Percentiles rank a stretch among this genome's conserved stretches.
Evolutionary conservation across 2,797 vertebrate genomes (phyloP).

Genomic region (Sandelia bainsii): DNA sequence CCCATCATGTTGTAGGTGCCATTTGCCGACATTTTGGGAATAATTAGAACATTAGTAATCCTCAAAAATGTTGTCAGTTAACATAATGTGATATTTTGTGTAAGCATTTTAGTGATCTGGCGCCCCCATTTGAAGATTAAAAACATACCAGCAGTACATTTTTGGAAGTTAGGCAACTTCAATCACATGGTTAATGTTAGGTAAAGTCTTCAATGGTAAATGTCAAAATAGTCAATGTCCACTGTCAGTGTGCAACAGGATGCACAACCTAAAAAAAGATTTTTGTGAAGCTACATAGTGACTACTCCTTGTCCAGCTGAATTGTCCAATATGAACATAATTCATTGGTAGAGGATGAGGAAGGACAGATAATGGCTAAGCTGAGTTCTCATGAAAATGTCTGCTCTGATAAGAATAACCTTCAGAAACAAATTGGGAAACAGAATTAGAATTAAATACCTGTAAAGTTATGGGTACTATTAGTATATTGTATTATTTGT

Average conservation of each 20-base stretch:
- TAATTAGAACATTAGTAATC: neutral
- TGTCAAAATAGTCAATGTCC: neutral
- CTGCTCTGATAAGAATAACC: neutral
- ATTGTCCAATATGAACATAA: conserved; percentile 24
- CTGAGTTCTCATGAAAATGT: conserved; percentile 39
- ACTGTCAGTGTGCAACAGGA: too few relatives aligned
- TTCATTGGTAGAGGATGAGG: conserved; percentile 2
- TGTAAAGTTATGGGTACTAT: too few relatives aligned
- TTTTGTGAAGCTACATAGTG: neutral
- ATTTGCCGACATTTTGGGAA: conserved; percentile 4
- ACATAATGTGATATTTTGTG: neutral
- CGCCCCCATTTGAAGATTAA: neutral
- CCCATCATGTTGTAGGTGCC: neutral
- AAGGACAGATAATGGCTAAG: conserved; percentile 6
- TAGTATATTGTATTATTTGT: too few relatives aligned
- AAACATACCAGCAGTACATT: neutral
- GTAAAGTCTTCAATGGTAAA: neutral
- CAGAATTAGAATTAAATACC: too few relatives aligned
- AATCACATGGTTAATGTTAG: neutral
- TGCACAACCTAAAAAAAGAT: conserved; percentile 1
- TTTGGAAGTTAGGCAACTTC: neutral
- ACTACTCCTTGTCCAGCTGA: neutral
- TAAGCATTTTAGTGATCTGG: neutral
- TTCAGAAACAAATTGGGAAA: conserved; percentile 11
- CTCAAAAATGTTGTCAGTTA: neutral